Conservation (phyloP, 2,797 vertebrate species). For the Oreonectes daqikongensis region DNA sequence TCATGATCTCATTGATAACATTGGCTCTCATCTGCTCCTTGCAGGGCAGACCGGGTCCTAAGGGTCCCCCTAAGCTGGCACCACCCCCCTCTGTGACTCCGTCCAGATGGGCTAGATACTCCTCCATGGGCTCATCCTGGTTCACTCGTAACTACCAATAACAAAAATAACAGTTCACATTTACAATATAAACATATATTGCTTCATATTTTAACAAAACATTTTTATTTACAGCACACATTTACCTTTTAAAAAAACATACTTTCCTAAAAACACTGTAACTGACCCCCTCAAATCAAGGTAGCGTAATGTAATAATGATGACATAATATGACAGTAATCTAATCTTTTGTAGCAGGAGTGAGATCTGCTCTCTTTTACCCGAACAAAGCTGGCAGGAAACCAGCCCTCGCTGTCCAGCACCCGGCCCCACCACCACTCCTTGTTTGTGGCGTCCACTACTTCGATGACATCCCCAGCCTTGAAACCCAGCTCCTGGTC, state of each 20-base stretch:
- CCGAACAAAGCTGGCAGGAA: constrained; percentile 95
- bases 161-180: neutral
- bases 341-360: neutral
- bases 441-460: constrained; percentile 94
- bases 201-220: neutral
- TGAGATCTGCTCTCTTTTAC: constrained; percentile 69
- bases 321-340: constrained; percentile 22
- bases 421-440: constrained; percentile 99
- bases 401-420: constrained; percentile 92
- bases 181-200: neutral
- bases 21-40: constrained; percentile 97
- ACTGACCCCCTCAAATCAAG: neutral
- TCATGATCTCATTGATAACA: constrained; percentile 96
- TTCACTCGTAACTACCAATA: constrained; percentile 86
- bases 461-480: constrained; percentile 92
- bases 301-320: constrained; percentile 16
- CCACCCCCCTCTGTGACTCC: constrained; percentile 70
- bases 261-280: neutral
- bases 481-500: constrained; percentile 97
- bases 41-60: constrained; percentile 84
- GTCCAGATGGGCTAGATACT: constrained; percentile 79
- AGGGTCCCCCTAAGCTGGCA: constrained; percentile 65
- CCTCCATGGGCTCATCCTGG: constrained; percentile 92
- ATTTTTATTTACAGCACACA: neutral
- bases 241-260: neutral